A percentile compares a stretch with the other conserved stretches of the same genome.
Evolutionary conservation across 2,113 vertebrate species (phyloP).

Genomic region (human (Homo sapiens)): DNA sequence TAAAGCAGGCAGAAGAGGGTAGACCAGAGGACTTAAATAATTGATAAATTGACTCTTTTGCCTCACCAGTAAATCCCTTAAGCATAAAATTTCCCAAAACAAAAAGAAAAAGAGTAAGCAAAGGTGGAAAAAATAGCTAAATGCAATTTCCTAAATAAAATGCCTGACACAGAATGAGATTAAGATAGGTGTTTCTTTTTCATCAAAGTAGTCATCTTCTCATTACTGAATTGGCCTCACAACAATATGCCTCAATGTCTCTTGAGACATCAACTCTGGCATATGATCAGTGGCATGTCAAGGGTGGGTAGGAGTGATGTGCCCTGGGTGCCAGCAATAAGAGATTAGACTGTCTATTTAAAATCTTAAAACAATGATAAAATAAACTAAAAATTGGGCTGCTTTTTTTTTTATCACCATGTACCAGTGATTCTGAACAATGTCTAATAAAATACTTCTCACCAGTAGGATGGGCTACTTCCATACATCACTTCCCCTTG

Average conservation of each 20-base stretch:
- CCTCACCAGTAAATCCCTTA: not conserved
- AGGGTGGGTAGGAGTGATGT: fast-evolving
- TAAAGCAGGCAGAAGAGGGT: not conserved
- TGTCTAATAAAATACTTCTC: not conserved
- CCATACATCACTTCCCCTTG: not conserved
- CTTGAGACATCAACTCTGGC: not conserved
- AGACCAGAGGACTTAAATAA: not conserved
- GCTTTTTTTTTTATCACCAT: not conserved
- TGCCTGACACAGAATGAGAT: not conserved
- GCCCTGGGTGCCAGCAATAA: not conserved
- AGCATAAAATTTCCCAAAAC: not conserved
- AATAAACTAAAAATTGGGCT: not conserved
- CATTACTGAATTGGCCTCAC: not conserved
- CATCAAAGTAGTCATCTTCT: not conserved
- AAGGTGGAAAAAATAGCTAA: not conserved
- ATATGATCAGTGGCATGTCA: not conserved
- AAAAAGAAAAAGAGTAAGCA: not conserved
- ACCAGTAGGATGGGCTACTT: not conserved
- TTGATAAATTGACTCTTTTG: not conserved
- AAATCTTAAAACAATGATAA: not conserved
- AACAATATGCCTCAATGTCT: not conserved
- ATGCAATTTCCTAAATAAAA: not conserved
- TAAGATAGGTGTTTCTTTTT: not conserved
- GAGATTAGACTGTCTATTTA: not conserved
- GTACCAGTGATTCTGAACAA: not conserved